Base-by-base conservation (phyloP, 2,888 invertebrate species). In the Charanyca ferruginea region DNA sequence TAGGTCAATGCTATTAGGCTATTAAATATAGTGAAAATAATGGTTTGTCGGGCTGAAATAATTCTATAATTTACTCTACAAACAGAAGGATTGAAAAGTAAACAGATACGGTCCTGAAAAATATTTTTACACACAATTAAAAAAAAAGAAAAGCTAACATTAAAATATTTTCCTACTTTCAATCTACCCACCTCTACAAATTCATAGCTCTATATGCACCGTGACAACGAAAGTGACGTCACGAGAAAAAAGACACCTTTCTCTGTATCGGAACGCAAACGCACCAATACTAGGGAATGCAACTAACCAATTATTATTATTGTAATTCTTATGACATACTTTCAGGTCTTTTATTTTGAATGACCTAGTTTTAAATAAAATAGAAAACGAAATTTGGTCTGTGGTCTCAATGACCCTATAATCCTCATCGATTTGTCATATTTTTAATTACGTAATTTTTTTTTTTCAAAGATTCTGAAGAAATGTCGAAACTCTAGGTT, bases 231-330 rank as follows among this genome's bases (percentile, higher is more conserved):
- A 49, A 42, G 55, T 87, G 86, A 89, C 89, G 88, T 88, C 86
- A 89, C 79, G 23, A 66, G 77, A 77, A 76, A 80, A 83, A 75
- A 84, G 81, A 85, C 79, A 79, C 88, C 88, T 88, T 88, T 88
- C 88, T 88, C 88, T 83, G 77, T 83, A 84, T 85, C 66, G 78
- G 83, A 83, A 80, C 82, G 83, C 80, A 81, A 82, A 79, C 82
- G 85, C 80, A 83, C 78, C 65, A 68, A 65, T 61, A 67, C 59
- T 53, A n/a, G 62, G 62, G 77, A 77, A 70, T 77, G 74, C 74
- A 67, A 73, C 49, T 22, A 57, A 54, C 69, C 73, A 55, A 66
- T 78, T 77, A 59, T 62, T 66, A 47, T 25, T 52, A 25, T 66
- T 42, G 42, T 61, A 61, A 42, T 67, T 61, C 51, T 67, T 67